Conservation (phyloP, 2,888 invertebrate genomes). For the Agrotis segetum region DNA sequence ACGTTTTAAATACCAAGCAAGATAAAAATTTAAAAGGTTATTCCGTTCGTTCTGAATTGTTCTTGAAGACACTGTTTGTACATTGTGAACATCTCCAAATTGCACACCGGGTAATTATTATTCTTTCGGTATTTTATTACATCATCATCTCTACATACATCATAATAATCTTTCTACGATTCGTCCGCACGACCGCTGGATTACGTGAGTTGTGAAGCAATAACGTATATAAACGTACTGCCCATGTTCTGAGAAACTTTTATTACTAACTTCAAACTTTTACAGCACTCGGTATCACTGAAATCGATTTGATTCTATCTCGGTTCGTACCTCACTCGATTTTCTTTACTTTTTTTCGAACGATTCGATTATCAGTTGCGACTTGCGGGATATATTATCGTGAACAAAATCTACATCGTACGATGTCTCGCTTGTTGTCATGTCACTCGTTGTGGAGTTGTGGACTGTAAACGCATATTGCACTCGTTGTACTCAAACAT, state of each 20-base stretch:
- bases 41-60: conserved; percentile 9
- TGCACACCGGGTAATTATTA: not conserved
- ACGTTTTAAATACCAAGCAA: conserved; percentile 24
- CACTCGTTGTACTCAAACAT: conserved; percentile 38
- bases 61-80: conserved; percentile 8
- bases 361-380: conserved; percentile 21
- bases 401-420: conserved; percentile 16
- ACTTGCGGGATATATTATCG: conserved; percentile 13
- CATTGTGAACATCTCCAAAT: conserved; percentile 1
- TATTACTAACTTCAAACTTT: conserved; percentile 47
- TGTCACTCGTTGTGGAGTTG: conserved; percentile 7
- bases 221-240: conserved; percentile 22
- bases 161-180: conserved; percentile 33
- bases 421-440: not conserved
- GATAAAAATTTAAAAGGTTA: conserved; percentile 12
- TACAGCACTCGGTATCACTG: conserved; percentile 29
- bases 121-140: conserved; percentile 34
- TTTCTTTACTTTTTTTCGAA: conserved; percentile 15
- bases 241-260: conserved; percentile 45
- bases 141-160: conserved; percentile 28
- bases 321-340: conserved; percentile 15
- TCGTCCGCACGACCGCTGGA: conserved; percentile 31
- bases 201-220: conserved; percentile 43
- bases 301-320: conserved; percentile 49
- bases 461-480: conserved; percentile 21